Evolutionary conservation across 2,113 vertebrate species (phyloP).

Genomic region (Chloropsis cyanopogon): DNA sequence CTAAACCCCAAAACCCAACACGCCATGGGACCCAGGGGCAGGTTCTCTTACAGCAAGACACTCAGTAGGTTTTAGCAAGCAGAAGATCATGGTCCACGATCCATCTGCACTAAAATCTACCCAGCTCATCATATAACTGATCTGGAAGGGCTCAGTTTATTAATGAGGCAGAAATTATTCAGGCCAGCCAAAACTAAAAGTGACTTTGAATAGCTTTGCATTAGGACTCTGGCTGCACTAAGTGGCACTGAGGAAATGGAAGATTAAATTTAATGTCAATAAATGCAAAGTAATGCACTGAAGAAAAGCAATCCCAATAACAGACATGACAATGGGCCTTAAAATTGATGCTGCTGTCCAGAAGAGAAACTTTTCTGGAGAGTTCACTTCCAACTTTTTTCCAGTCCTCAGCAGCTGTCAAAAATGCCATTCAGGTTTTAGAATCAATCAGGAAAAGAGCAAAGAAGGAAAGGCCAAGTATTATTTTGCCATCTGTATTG

Average conservation of each 20-base stretch:
- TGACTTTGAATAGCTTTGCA: not conserved
- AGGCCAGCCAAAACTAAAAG: not conserved
- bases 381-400: not conserved
- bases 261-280: slow-evolving; percentile 57
- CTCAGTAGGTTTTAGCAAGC: not conserved
- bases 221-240: not conserved
- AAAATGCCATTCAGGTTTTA: not conserved
- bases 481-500: not conserved
- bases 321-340: not conserved
- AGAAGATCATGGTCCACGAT: not conserved
- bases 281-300: slow-evolving; percentile 48
- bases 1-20: not conserved
- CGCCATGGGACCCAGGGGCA: not conserved
- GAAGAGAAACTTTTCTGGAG: not conserved
- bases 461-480: not conserved
- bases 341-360: slow-evolving; percentile 19
- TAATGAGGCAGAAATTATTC: slow-evolving; percentile 42
- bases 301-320: not conserved
- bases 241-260: slow-evolving; percentile 31
- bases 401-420: not conserved
- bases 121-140: not conserved
- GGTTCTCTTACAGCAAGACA: not conserved
- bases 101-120: not conserved
- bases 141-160: not conserved
- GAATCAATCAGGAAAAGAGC: not conserved